A percentile compares a stretch with the other conserved stretches of the same genome.
These are phyloP conservation scores for Cyclura pinguis DNA, from an alignment of 2,797 vertebrate genomes.

Conservation along the genomic window DNA sequence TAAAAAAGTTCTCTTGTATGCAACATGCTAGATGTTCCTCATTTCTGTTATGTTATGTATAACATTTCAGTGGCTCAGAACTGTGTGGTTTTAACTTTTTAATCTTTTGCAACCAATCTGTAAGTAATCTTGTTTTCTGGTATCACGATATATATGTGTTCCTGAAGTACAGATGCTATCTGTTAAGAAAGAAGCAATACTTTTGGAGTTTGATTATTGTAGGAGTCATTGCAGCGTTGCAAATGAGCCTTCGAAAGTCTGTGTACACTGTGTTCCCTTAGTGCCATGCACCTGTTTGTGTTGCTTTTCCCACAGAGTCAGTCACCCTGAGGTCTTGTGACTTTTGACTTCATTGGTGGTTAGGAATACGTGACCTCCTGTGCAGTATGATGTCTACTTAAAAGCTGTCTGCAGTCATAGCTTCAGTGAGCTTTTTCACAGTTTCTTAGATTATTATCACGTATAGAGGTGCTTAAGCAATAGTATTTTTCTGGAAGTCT, in stretches of 20 bases:
- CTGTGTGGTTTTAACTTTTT: not conserved
- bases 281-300: not conserved
- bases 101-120: not conserved
- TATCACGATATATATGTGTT: not conserved
- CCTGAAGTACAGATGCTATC: not conserved
- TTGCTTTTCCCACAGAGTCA: not conserved
- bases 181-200: not conserved
- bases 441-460: slow-evolving; percentile 11
- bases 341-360: not conserved
- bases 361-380: not conserved
- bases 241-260: not conserved
- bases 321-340: accelerated
- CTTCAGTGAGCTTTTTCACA: not conserved
- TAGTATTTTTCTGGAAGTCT: slow-evolving; percentile 23
- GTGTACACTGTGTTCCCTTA: not conserved
- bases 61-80: not conserved
- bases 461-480: slow-evolving; percentile 26
- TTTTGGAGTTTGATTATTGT: not conserved
- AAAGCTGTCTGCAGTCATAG: not conserved
- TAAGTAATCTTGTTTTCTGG: not conserved
- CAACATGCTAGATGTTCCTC: no score
- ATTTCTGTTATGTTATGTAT: no score
- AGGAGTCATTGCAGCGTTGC: not conserved
- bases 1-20: no score
- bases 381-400: not conserved